A percentile compares a stretch with the other conserved stretches of the same genome.
phyloP scores from a whole-genome alignment of 2,888 invertebrate species.

The Nephrocerus scutellatus region DNA sequence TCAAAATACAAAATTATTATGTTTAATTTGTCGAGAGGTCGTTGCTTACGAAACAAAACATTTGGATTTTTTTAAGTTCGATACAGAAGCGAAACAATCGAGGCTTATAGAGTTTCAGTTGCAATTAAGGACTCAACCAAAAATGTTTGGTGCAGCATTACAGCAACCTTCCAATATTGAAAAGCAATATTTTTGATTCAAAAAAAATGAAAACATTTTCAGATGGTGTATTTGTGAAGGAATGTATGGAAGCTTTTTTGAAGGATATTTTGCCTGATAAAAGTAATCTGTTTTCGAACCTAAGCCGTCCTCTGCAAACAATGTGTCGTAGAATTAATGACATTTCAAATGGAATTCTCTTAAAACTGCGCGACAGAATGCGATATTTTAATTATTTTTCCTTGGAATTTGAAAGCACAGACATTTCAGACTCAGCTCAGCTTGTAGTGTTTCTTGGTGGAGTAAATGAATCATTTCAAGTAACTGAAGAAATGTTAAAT shows the following conservation, averaged over 20 bases:
- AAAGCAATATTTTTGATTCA: constrained; percentile 2
- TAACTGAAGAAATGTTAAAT: constrained; percentile 14
- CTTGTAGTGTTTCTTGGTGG: constrained; percentile 13
- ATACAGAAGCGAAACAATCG: constrained; percentile 10
- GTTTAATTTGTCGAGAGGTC: constrained; percentile 7
- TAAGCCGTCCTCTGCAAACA: constrained; percentile 7
- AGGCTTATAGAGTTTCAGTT: constrained; percentile 1
- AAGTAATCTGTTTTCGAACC: constrained; percentile 7
- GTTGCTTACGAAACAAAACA: constrained; percentile 12
- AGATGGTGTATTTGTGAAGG: background rate
- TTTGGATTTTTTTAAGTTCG: constrained; percentile 8
- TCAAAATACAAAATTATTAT: constrained; percentile 4
- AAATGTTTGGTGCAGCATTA: constrained; percentile 9
- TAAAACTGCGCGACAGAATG: background rate
- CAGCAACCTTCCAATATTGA: constrained; percentile 8
- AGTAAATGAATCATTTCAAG: constrained; percentile 11
- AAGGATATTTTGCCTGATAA: constrained; percentile 6
- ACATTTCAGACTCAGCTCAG: constrained; percentile 12
- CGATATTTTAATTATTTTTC: background rate
- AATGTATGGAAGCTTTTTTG: background rate
- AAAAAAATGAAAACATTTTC: constrained; percentile 1
- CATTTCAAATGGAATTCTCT: constrained; percentile 7
- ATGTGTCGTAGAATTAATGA: constrained; percentile 10
- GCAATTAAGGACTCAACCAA: constrained; percentile 10
- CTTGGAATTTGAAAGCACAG: constrained; percentile 6